These are phyloP conservation scores for Pseudonaja textilis DNA, from an alignment of 2,113 vertebrate species.

Conservation along the genomic window DNA sequence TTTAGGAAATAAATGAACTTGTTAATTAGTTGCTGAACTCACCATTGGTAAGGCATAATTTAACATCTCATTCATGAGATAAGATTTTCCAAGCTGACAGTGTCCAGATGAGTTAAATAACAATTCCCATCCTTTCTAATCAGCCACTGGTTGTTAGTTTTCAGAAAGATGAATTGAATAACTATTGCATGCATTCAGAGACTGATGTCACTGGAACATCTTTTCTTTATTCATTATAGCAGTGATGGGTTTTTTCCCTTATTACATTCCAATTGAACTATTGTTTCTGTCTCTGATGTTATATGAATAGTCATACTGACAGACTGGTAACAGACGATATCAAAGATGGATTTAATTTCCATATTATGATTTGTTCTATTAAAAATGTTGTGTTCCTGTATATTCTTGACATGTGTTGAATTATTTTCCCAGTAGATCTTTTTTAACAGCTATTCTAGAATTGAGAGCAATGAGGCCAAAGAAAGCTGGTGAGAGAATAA, in stretches of 20 bases:
- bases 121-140: background rate
- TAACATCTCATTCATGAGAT: background rate
- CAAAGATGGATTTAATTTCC: background rate
- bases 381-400: background rate
- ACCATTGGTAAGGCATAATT: background rate
- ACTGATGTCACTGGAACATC: background rate
- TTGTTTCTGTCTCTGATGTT: background rate
- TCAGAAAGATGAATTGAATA: background rate
- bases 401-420: background rate
- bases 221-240: background rate
- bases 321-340: background rate
- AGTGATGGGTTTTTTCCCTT: background rate
- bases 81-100: background rate
- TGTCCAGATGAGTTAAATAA: background rate
- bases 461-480: background rate
- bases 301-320: background rate
- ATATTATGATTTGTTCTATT: background rate
- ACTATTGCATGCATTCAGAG: background rate
- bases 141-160: background rate
- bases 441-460: background rate
- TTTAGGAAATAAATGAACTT: background rate
- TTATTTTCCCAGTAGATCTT: background rate
- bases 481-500: background rate
- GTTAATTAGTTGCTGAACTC: background rate
- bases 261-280: background rate